These are phyloP conservation scores for Danio kyathit DNA, from an alignment of 2,797 vertebrate genomes.

Conservation along the genomic window DNA sequence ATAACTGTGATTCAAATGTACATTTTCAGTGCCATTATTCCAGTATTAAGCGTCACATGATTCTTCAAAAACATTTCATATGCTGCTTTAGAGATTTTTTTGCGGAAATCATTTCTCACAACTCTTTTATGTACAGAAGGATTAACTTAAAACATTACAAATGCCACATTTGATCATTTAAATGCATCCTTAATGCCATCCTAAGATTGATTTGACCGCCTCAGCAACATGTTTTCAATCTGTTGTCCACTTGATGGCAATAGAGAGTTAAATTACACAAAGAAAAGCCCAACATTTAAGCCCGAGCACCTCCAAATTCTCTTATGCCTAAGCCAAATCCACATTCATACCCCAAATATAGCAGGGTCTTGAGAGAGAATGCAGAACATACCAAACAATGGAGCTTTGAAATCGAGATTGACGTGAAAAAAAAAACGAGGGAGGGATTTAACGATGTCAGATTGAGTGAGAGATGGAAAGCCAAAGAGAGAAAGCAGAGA, in stretches of 20 bases:
- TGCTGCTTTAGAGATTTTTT: no score
- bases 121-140: background rate
- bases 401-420: constrained; percentile 51
- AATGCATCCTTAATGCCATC: background rate
- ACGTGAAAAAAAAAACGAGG: constrained; percentile 43
- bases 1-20: background rate
- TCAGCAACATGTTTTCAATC: background rate
- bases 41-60: background rate
- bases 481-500: constrained; percentile 34
- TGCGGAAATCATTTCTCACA: background rate
- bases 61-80: background rate
- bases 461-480: constrained; percentile 35
- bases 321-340: constrained; percentile 8
- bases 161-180: background rate
- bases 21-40: background rate
- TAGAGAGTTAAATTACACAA: constrained; percentile 61
- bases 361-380: constrained; percentile 38
- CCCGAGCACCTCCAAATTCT: background rate
- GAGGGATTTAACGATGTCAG: constrained; percentile 28
- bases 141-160: background rate
- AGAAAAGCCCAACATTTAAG: constrained; percentile 1
- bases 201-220: background rate
- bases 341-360: constrained; percentile 28
- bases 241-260: constrained; percentile 77
- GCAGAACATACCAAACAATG: constrained; percentile 53